A percentile compares a stretch with the other conserved stretches of the same genome.
Evolutionary conservation across 2,797 vertebrate species (phyloP).

Genomic region (Dendrocincla tyrannina): DNA sequence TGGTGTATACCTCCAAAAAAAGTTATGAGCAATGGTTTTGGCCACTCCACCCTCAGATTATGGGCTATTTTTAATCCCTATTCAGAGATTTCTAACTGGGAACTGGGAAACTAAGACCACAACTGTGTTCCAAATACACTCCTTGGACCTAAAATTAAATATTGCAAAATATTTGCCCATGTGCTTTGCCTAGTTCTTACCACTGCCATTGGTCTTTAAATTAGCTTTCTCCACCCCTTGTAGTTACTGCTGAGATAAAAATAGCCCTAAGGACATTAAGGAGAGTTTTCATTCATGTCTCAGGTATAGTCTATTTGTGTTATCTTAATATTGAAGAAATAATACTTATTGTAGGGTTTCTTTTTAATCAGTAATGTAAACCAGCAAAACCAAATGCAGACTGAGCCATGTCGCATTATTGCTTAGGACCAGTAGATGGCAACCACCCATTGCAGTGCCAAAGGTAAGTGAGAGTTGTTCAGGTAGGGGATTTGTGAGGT

Average conservation of each 20-base stretch:
- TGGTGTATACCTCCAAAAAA: neutral
- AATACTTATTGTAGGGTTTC: neutral
- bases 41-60: neutral
- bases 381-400: neutral
- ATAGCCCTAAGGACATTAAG: neutral
- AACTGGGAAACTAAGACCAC: neutral
- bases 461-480: neutral
- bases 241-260: neutral
- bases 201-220: neutral
- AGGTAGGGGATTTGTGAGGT: neutral
- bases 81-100: neutral
- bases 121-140: neutral
- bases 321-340: neutral
- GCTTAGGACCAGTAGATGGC: constrained; percentile 65
- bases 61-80: neutral
- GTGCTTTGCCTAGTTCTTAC: neutral
- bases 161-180: neutral
- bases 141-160: neutral
- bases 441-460: constrained; percentile 30
- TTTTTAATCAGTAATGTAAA: neutral
- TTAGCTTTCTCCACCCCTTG: neutral
- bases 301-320: neutral
- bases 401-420: neutral
- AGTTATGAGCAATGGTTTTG: neutral
- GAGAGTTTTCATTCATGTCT: neutral